Percentiles rank a stretch among this genome's conserved stretches.
Conservation (phyloP, 1,140 invertebrate genomes). For the Bemisia tabaci region DNA sequence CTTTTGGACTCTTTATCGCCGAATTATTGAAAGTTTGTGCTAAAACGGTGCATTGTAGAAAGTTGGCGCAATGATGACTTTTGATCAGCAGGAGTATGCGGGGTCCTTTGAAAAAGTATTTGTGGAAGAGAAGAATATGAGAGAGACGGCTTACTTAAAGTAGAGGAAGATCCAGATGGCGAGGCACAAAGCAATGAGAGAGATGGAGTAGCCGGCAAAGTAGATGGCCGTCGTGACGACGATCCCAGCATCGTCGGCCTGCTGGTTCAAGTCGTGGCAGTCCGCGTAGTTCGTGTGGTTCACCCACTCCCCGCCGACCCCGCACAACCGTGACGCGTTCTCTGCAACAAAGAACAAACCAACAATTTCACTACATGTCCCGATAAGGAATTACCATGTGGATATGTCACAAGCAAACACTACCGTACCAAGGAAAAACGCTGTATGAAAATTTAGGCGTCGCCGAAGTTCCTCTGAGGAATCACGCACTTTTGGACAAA, state of each 20-base stretch:
- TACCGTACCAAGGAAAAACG: too few species aligned
- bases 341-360: slow-evolving; percentile 27
- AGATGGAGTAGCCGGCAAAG: slow-evolving; percentile 33
- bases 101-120: slow-evolving; percentile 54
- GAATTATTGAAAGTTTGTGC: too few species aligned
- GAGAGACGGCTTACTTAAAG: slow-evolving; percentile 42
- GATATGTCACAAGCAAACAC: too few species aligned
- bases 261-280: slow-evolving; percentile 25
- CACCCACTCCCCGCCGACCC: slow-evolving; percentile 33
- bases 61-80: too few species aligned
- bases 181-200: slow-evolving; percentile 32
- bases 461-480: too few species aligned
- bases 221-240: slow-evolving; percentile 28
- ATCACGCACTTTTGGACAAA: too few species aligned
- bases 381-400: neutral
- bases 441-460: too few species aligned
- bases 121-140: slow-evolving; percentile 1
- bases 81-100: too few species aligned
- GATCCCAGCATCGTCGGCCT: slow-evolving; percentile 4
- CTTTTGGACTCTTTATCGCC: too few species aligned
- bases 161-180: slow-evolving; percentile 37
- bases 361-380: neutral
- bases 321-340: slow-evolving; percentile 35
- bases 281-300: slow-evolving; percentile 32
- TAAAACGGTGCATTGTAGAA: too few species aligned